Conservation (phyloP, 1,140 invertebrate genomes). For the Pristionchus pacificus region DNA sequence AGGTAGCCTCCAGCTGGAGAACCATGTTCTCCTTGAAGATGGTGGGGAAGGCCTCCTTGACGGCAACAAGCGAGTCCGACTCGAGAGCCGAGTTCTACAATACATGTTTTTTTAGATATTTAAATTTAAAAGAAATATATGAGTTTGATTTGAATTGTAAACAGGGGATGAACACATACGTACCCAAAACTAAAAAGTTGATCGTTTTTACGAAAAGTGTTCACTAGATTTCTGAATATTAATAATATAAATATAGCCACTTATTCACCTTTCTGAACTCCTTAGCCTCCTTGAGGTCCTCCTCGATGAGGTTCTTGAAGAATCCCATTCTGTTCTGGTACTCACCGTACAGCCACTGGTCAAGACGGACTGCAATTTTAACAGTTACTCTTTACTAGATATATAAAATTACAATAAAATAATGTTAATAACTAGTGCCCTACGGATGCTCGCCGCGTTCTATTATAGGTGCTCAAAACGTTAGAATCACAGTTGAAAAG, state of each 20-base stretch:
- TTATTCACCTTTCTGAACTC: slow-evolving; percentile 52
- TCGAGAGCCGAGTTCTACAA: slow-evolving; percentile 50
- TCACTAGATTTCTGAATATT: slow-evolving; percentile 1
- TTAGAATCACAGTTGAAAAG: no score
- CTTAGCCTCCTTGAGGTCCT: slow-evolving; percentile 55
- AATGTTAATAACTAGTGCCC: no score
- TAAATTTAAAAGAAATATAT: neutral
- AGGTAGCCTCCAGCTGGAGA: slow-evolving; percentile 53
- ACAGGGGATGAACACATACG: neutral
- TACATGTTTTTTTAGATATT: slow-evolving; percentile 14
- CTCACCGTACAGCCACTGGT: slow-evolving; percentile 41
- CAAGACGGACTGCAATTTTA: slow-evolving; percentile 40
- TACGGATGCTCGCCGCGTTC: no score
- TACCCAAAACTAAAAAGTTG: neutral
- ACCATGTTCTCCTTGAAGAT: slow-evolving; percentile 55
- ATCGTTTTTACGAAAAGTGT: neutral
- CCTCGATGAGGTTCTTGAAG: slow-evolving; percentile 47
- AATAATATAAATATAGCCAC: no score
- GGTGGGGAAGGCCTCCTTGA: slow-evolving; percentile 52
- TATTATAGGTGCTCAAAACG: no score
- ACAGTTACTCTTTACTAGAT: neutral
- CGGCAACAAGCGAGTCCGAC: slow-evolving; percentile 45
- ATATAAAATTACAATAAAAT: no score
- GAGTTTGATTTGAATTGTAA: slow-evolving; percentile 2
- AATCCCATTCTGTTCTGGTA: slow-evolving; percentile 39